Evolutionary conservation across 1,140 invertebrate genomes (phyloP).

Genomic region (Cyclargus thomasi): DNA sequence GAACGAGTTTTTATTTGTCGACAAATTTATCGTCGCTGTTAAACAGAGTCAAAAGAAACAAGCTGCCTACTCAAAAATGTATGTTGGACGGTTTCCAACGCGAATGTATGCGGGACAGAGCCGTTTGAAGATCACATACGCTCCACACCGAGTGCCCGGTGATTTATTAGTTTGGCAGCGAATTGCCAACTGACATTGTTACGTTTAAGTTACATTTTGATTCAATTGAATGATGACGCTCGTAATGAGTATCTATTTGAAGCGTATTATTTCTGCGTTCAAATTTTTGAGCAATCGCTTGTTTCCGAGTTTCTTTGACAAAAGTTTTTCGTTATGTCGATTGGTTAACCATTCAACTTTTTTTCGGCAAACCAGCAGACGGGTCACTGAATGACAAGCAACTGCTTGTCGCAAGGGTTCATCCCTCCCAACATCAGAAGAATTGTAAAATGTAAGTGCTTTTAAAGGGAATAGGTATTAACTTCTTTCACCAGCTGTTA

Average conservation of each 20-base stretch:
- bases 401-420: too few relatives aligned
- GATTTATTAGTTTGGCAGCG: constrained; percentile 28
- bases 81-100: constrained; percentile 31
- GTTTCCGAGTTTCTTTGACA: too few relatives aligned
- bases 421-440: too few relatives aligned
- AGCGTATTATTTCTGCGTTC: neutral
- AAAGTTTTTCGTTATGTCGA: too few relatives aligned
- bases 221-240: neutral
- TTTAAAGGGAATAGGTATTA: too few relatives aligned
- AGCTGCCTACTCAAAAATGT: constrained; percentile 6
- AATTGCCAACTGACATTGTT: constrained; percentile 21
- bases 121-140: constrained; percentile 32
- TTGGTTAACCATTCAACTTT: too few relatives aligned
- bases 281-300: neutral
- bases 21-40: constrained; percentile 6
- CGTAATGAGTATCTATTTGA: neutral
- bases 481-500: too few relatives aligned
- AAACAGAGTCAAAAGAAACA: constrained; percentile 7
- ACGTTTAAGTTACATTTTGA: constrained; percentile 17
- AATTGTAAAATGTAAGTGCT: too few relatives aligned
- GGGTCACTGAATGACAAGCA: too few relatives aligned
- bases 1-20: constrained; percentile 2
- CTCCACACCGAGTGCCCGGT: constrained; percentile 26
- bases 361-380: too few relatives aligned
- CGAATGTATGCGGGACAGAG: constrained; percentile 28